Percentiles rank a stretch among this genome's conserved stretches.
Conservation (phyloP, 2,113 vertebrate genomes). For the Hypocryptadius cinnamomeus region DNA sequence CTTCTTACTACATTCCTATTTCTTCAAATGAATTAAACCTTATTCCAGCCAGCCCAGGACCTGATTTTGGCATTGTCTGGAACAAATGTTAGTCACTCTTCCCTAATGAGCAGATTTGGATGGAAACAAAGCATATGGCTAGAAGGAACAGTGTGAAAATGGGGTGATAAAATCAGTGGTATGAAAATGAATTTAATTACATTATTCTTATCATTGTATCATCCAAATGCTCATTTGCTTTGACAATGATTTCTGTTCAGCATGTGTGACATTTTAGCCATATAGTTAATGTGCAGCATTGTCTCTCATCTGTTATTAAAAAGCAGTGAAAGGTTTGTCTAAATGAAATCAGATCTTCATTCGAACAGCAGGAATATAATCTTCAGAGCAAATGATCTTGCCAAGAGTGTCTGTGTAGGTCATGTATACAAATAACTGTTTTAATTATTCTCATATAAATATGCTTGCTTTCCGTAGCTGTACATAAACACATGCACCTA, state of each 20-base stretch:
- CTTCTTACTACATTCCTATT: not conserved
- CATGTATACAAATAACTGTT: not conserved
- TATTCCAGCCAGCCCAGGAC: not conserved
- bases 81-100: not conserved
- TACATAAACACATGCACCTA: not conserved
- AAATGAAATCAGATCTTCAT: conserved; percentile 9
- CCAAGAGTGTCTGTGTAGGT: not conserved
- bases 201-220: conserved; percentile 36
- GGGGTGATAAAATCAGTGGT: conserved; percentile 19
- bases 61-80: not conserved
- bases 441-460: not conserved
- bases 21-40: not conserved
- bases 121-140: conserved; percentile 50
- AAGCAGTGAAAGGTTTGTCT: not conserved
- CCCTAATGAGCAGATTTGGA: conserved; percentile 3
- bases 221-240: conserved; percentile 37
- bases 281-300: not conserved
- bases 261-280: not conserved
- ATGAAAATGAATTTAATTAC: conserved; percentile 45
- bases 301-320: conserved; percentile 1
- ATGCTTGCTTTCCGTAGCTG: not conserved
- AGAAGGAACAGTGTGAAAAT: conserved; percentile 23
- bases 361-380: not conserved
- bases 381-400: not conserved
- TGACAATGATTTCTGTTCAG: not conserved